phyloP scores from a whole-genome alignment of 2,888 invertebrate genomes.

The Pharmacophagus antenor region DNA sequence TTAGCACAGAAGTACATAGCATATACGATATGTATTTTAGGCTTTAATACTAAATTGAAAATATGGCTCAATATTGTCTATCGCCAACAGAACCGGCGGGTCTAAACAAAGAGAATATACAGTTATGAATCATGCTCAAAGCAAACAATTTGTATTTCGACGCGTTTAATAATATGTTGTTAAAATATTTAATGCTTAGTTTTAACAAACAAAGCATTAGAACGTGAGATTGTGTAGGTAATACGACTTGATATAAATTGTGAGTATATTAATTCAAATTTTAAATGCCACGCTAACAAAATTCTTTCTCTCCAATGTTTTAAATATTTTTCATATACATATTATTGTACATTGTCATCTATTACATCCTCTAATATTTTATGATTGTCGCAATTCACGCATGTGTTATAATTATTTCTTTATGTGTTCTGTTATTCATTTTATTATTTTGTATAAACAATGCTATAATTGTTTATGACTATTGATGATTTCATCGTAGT shows the following conservation, averaged over 20 bases:
- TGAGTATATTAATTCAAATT: neutral
- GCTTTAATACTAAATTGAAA: neutral
- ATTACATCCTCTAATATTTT: too few species aligned
- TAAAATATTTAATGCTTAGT: slow-evolving; percentile 14
- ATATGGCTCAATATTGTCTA: neutral
- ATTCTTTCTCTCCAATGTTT: too few species aligned
- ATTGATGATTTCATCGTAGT: too few species aligned
- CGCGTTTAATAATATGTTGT: slow-evolving; percentile 8
- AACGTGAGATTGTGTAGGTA: neutral
- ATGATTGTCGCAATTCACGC: too few species aligned
- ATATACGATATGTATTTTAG: neutral
- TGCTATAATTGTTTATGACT: too few species aligned
- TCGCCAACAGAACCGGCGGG: neutral
- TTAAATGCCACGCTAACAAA: neutral
- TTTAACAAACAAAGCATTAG: slow-evolving; percentile 8
- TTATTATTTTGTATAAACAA: too few species aligned
- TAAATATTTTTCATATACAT: too few species aligned
- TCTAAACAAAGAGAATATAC: slow-evolving; percentile 12
- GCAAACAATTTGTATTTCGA: slow-evolving; percentile 26
- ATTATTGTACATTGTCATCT: too few species aligned
- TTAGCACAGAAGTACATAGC: too few species aligned
- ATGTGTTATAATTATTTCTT: too few species aligned
- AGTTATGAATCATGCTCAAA: slow-evolving; percentile 22
- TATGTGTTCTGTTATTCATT: too few species aligned
- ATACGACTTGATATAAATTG: neutral